Conservation (phyloP, 2,797 vertebrate species). For the Eulemur albifrons region DNA sequence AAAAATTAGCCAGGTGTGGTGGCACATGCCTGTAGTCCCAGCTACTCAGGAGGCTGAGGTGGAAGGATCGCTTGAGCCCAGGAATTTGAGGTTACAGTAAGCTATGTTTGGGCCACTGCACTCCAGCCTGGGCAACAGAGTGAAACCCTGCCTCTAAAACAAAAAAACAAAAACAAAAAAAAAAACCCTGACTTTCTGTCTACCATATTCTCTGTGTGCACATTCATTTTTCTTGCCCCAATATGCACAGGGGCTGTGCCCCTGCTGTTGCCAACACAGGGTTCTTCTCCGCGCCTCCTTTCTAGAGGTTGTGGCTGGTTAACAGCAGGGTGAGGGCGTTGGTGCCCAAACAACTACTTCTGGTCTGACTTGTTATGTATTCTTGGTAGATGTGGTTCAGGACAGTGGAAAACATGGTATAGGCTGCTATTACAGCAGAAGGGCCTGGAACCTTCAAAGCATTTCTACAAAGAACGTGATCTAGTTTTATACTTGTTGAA, state of each 20-base stretch:
- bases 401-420: not conserved
- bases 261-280: not conserved
- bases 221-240: not conserved
- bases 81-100: not conserved
- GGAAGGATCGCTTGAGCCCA: not conserved
- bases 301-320: not conserved
- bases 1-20: not conserved
- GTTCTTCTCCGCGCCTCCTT: not conserved
- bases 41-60: not conserved
- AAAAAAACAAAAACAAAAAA: not conserved
- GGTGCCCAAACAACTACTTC: not conserved
- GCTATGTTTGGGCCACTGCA: not conserved
- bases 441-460: not conserved
- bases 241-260: not conserved
- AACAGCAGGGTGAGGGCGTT: not conserved
- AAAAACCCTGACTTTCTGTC: not conserved
- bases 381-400: not conserved
- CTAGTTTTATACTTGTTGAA: conserved; percentile 37
- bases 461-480: conserved; percentile 15
- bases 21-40: not conserved
- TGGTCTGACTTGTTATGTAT: conserved; percentile 4
- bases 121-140: not conserved
- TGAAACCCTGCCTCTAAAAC: not conserved
- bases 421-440: not conserved
- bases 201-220: not conserved